These are phyloP conservation scores for Caenorhabditis sp. DNA, from an alignment of 2,888 invertebrate species.

Conservation along the genomic window DNA sequence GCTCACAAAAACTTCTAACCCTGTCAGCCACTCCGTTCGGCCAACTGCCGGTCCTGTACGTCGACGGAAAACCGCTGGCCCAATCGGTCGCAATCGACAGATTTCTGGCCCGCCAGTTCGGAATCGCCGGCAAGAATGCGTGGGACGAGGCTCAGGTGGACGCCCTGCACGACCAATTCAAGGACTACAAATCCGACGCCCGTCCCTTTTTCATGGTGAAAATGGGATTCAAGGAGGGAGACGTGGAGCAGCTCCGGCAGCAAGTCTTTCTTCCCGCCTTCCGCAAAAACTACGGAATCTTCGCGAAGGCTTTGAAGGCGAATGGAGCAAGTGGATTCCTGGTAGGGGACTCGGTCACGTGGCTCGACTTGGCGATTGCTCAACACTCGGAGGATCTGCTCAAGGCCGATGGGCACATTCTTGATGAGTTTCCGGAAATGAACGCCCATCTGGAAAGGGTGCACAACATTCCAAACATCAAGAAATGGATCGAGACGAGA, in stretches of 20 bases:
- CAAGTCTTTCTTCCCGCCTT: conserved; percentile 35
- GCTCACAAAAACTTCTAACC: background rate
- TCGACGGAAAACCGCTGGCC: conserved; percentile 63
- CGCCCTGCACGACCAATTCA: conserved; percentile 64
- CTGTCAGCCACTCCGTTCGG: conserved; percentile 61
- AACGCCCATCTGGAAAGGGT: conserved; percentile 68
- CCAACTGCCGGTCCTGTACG: conserved; percentile 64
- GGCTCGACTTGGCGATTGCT: conserved; percentile 69
- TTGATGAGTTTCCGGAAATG: conserved; percentile 66
- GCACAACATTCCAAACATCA: conserved; percentile 65
- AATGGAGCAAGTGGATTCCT: conserved; percentile 71
- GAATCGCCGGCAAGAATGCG: conserved; percentile 61
- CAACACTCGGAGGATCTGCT: conserved; percentile 63
- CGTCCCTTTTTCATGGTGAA: conserved; percentile 56
- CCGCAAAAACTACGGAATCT: conserved; percentile 22
- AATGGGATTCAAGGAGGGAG: conserved; percentile 63
- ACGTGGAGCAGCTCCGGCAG: conserved; percentile 44
- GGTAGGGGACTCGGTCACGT: conserved; percentile 64
- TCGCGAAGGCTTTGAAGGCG: conserved; percentile 26
- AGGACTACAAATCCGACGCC: conserved; percentile 60
- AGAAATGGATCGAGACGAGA: conserved; percentile 70
- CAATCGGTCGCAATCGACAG: conserved; percentile 65
- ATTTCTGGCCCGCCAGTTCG: conserved; percentile 60
- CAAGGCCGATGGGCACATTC: conserved; percentile 55
- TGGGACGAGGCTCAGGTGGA: conserved; percentile 68